Conservation (phyloP, 2,113 vertebrate species). For the Phrynosoma blainvillii region DNA sequence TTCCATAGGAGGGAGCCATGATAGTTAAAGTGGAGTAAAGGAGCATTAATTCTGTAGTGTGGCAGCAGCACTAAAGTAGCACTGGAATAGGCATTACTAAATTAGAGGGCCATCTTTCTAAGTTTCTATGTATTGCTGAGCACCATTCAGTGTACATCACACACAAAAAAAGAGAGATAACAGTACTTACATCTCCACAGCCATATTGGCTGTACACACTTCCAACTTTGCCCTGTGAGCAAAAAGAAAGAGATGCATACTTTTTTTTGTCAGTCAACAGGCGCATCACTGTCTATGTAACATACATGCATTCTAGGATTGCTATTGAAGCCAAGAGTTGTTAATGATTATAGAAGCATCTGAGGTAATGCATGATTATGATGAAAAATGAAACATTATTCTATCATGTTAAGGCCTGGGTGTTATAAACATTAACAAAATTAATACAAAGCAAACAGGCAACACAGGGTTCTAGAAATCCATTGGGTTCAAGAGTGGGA, state of each 20-base stretch:
- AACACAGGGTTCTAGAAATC: too few relatives aligned
- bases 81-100: neutral
- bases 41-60: too few relatives aligned
- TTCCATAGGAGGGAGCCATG: too few relatives aligned
- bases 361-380: too few relatives aligned
- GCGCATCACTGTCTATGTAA: neutral
- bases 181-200: slow-evolving; percentile 33
- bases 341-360: neutral
- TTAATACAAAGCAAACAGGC: neutral
- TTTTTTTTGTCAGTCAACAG: neutral
- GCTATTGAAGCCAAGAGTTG: neutral
- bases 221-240: neutral
- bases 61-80: too few relatives aligned
- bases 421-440: neutral
- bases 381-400: too few relatives aligned
- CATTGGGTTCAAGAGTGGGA: too few relatives aligned
- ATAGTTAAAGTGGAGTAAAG: too few relatives aligned
- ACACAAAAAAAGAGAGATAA: neutral
- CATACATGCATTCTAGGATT: neutral
- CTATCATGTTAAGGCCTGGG: too few relatives aligned
- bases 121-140: neutral
- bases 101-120: neutral
- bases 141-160: neutral
- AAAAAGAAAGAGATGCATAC: neutral
- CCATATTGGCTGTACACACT: neutral